Conservation (phyloP, 2,888 invertebrate species). For the Aethes cnicana region DNA sequence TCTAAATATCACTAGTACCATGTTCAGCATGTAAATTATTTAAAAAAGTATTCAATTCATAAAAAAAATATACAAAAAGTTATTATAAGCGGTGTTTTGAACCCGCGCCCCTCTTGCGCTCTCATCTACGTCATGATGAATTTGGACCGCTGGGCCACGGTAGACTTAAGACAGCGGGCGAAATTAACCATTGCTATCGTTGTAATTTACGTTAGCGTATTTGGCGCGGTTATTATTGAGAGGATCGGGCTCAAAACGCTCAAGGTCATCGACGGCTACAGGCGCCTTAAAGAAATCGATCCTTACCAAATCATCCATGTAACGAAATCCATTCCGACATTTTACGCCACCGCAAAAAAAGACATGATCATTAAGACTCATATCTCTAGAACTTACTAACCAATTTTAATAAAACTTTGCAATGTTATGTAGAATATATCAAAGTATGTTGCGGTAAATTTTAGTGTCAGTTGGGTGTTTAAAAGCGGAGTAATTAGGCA, state of each 20-base stretch:
- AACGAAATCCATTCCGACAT: conserved; percentile 28
- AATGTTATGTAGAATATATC: neutral
- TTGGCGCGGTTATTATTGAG: no score
- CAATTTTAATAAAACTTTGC: neutral
- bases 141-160: no score
- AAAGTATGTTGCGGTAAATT: conserved; percentile 1
- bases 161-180: no score
- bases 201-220: no score
- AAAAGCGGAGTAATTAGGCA: conserved; percentile 18
- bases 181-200: no score
- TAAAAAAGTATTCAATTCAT: no score
- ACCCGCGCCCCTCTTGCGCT: no score
- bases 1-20: no score
- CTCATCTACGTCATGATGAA: no score
- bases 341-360: conserved; percentile 15
- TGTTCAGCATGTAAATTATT: no score
- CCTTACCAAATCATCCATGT: conserved; percentile 24
- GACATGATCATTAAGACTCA: conserved; percentile 7
- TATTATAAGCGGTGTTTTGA: no score
- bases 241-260: neutral
- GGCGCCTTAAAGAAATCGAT: conserved; percentile 14
- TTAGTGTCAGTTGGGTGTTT: neutral
- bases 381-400: neutral
- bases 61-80: no score
- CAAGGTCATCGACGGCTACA: neutral